Evolutionary conservation across 1,140 invertebrate species (phyloP), one percentile per base, ranked within the genome.

Genomic region (Psilanteris sp.): DNA sequence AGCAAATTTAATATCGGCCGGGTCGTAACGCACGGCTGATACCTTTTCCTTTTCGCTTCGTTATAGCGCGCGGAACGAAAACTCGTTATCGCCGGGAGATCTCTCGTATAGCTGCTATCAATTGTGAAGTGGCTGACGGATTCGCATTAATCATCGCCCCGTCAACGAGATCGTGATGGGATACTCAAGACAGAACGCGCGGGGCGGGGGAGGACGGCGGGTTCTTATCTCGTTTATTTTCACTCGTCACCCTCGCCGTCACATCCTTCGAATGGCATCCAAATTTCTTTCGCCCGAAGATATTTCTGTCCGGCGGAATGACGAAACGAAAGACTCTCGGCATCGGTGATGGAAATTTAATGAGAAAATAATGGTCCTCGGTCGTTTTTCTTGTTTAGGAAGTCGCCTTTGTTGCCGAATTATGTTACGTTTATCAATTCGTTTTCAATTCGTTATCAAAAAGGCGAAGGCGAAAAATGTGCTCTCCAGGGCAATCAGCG

Each of bases 141-240:
- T 54, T 64, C 62, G 39, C 62, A 75, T 75, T 75, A 68, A 75
- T 75, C 72, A 75, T 59, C 34, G 70, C 44, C 52, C 59, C 70
- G 70, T 74, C 61, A 57, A 74, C 61, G 16, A 41, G 43, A 59
- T 73, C 61, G 61, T 67, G 61, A 74, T 67, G 52, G 54, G 52
- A 48, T 57, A 66, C 54, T 66, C 52, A 66, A 66, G 70, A 54
- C 61, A 54, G 59, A 22, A 32, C 46, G 54, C 26, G 36, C 36
- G 22, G 41, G 5, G 18, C 2, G 18, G 18, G 18, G 2, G n/a
- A n/a, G n/a, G n/a, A n/a, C n/a, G n/a, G n/a, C n/a, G n/a, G n/a
- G n/a, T 32, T 66, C 54, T 61, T 66, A 59, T 64, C 59, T 67
- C 70, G 44, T 74, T 74, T 74, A 74, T 74, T 74, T 66, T 74